Evolutionary conservation across 2,113 vertebrate genomes (phyloP), one percentile per base, ranked within the genome.

Genomic region (Cinclus mexicanus): DNA sequence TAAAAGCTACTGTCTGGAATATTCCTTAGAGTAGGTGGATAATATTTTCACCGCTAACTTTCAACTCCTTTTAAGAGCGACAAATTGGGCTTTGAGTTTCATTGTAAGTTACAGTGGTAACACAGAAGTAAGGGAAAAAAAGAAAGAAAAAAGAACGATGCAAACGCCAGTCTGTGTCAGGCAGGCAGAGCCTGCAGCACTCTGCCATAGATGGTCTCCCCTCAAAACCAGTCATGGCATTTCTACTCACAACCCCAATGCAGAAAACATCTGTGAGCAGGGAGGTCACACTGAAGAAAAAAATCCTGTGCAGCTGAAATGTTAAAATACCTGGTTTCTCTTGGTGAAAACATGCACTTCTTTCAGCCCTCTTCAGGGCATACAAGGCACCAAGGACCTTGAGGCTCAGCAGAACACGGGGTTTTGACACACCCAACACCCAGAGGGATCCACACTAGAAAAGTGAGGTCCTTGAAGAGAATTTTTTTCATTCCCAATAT

Each of bases 381-480:
- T 4, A 2, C 10, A 72, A 52, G 35, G n/a, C 24, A 68, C 41
- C 0, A 0, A 67, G 1, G 21, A 71, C 52, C 47, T 13, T 18
- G 12, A 69, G 37, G 56, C 14, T 59, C 64, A 60, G 33, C 16
- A 63, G 52, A 89, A 69, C 29, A 25, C 1, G 9, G 28, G 10
- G 7, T 22, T 86, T 83, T 83, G 33, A 64, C 26, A 60, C 5
- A 42, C 6, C 8, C 2, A 13, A 76, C 41, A 76, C 60, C 33
- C 39, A 44, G 46, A 53, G 22, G 68, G 39, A 68, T 7, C 18
- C 35, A 49, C 46, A 60, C 41, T 42, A 55, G 9, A 49, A 65
- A 70, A 56, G 3, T 28, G 6, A 25, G 4, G 13, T 14, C 70
- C 56, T 61, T 83, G 33, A 55, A 86, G 25, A 53, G 9, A 76